Evolutionary conservation across 2,797 vertebrate species (phyloP), one percentile per base, ranked within the genome.

Genomic region (Ctenochaetus hawaiiensis): DNA sequence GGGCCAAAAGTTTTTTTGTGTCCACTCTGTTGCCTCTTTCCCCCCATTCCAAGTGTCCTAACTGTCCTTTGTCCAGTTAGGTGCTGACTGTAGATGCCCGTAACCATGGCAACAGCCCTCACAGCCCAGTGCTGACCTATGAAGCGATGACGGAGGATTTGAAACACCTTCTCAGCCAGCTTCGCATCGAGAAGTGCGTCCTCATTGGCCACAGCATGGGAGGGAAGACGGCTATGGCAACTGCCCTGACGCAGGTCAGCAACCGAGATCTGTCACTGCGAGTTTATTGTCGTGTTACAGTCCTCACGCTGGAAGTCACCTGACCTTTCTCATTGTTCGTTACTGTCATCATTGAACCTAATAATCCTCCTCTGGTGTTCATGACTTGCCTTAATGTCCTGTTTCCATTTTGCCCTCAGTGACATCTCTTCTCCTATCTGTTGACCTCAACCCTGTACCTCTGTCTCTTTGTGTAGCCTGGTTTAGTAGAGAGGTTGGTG

Each of bases 141-240:
- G 95, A 97, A 69, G 96, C 92, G 0, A 99, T 99, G 98, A 94
- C 93, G 37, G 71, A 78, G 5, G 98, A 99, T 2, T 80, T 99
- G 62, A 96, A 94, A 75, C 95, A 95, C 54, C 96, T 99, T 34
- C 94, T 99, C 41, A 61, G 73, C 47, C 93, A 92, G 90, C 94
- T 98, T 77, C 95, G 72, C 72, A 95, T 99, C 17, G 82, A 89
- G 49, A 96, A 96, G 85, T 98, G 97, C 16, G 90, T 98, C 87
- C 93, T 99, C 6, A 81, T 99, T 41, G 98, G 98, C 44, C 98
- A 99, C 92, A 99, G 98, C 93, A 99, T 99, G 98, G 98, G 98
- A 41, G 98, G 98, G 57, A 99, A 98, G 83, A 97, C 97, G 0
- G 98, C 97, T 79, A 99, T 99, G 98, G 88, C 93, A 0, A 90